Evolutionary conservation across 2,113 vertebrate species (phyloP).

Genomic region (Tachysurus fulvidraco): DNA sequence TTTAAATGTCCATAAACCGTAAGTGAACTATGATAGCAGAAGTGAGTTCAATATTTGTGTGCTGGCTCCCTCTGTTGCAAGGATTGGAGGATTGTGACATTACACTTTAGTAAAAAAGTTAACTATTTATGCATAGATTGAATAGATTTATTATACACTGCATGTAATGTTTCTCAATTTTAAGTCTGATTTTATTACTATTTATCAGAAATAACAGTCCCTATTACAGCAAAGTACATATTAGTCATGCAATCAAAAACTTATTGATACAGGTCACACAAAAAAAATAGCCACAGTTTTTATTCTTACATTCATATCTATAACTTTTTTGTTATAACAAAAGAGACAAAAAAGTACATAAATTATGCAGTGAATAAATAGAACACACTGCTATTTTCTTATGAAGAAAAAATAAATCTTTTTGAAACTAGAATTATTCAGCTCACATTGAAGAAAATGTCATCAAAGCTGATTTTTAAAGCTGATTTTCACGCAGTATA

Average conservation of each 20-base stretch:
- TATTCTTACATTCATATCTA: conserved; percentile 73
- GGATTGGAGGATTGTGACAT: no score
- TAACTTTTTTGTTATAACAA: conserved; percentile 90
- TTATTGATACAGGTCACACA: neutral
- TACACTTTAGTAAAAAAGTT: no score
- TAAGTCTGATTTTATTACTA: neutral
- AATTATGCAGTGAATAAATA: conserved; percentile 96
- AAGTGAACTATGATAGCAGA: no score
- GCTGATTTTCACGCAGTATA: neutral
- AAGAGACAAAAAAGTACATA: conserved; percentile 86
- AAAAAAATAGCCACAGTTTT: conserved; percentile 21
- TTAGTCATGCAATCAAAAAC: neutral
- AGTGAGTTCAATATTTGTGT: no score
- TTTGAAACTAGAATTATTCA: neutral
- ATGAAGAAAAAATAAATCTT: neutral
- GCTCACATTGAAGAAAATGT: neutral
- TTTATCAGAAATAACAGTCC: neutral
- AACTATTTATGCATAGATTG: no score
- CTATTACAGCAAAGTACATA: neutral
- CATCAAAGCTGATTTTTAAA: neutral
- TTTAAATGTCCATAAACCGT: no score
- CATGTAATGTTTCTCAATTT: neutral
- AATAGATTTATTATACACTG: neutral
- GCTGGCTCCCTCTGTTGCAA: no score
- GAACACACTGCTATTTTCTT: conserved; percentile 82